These are phyloP conservation scores for Thelaira solivaga DNA, from an alignment of 2,888 invertebrate species.

Conservation along the genomic window DNA sequence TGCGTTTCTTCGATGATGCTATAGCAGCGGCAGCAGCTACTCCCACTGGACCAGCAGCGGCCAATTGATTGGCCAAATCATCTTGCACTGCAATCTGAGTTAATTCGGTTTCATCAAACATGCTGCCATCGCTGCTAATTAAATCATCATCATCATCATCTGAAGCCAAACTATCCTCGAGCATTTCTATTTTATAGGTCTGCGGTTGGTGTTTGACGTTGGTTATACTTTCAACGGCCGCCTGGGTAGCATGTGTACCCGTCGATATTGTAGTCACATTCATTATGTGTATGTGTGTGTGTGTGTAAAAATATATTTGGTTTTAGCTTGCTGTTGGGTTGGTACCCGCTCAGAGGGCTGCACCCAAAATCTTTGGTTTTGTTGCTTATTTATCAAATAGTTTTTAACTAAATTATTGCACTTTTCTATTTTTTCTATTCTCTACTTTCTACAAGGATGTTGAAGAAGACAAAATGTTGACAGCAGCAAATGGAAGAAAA, in stretches of 20 bases:
- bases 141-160: slow-evolving; percentile 93
- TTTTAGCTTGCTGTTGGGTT: slow-evolving; percentile 43
- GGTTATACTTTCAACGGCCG: slow-evolving; percentile 53
- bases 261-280: slow-evolving; percentile 76
- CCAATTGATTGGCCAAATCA: slow-evolving; percentile 96
- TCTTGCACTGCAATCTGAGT: slow-evolving; percentile 83
- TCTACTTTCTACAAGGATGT: not conserved
- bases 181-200: slow-evolving; percentile 85
- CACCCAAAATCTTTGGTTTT: slow-evolving; percentile 65
- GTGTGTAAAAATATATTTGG: slow-evolving; percentile 39
- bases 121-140: slow-evolving; percentile 87
- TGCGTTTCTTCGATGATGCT: slow-evolving; percentile 95
- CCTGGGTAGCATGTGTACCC: slow-evolving; percentile 66
- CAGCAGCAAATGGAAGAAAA: slow-evolving; percentile 9
- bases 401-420: slow-evolving; percentile 50
- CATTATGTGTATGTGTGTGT: slow-evolving; percentile 63
- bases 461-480: not conserved
- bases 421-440: slow-evolving; percentile 35
- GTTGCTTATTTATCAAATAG: slow-evolving; percentile 64
- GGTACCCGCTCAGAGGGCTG: slow-evolving; percentile 45
- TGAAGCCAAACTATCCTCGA: slow-evolving; percentile 82
- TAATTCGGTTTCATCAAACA: slow-evolving; percentile 89
- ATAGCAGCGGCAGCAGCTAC: slow-evolving; percentile 98
- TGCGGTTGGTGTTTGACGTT: slow-evolving; percentile 69
- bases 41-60: slow-evolving; percentile 96